phyloP scores from a whole-genome alignment of 2,113 vertebrate genomes.

The Rhinichthys klamathensis region DNA sequence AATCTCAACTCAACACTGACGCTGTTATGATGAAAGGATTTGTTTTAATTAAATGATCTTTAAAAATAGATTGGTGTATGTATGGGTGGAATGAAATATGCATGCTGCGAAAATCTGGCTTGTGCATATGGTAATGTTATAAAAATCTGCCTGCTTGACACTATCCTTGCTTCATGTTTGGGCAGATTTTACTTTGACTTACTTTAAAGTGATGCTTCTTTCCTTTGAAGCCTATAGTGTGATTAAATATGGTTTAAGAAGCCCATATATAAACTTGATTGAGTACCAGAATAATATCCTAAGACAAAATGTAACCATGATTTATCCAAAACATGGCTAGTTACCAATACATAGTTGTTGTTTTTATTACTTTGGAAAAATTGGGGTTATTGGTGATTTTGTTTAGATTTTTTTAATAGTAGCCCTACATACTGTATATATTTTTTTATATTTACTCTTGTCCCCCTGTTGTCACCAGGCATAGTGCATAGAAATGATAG shows the following conservation, averaged over 20 bases:
- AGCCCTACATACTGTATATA: background rate
- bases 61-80: constrained; percentile 38
- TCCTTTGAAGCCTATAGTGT: background rate
- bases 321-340: background rate
- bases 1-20: background rate
- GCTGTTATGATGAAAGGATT: constrained; percentile 19
- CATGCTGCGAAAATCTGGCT: constrained; percentile 27
- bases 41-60: constrained; percentile 47
- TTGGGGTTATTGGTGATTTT: background rate
- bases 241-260: background rate
- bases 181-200: background rate
- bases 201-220: background rate
- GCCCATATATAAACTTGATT: background rate
- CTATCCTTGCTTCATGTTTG: background rate
- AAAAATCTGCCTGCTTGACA: constrained; percentile 23
- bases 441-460: background rate
- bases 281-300: background rate
- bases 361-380: background rate
- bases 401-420: background rate
- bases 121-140: constrained; percentile 10
- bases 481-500: background rate
- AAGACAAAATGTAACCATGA: background rate
- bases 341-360: background rate
- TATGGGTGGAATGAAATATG: constrained; percentile 28
- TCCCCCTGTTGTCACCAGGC: background rate